Percentiles rank a stretch among this genome's conserved stretches.
Evolutionary conservation across 2,888 invertebrate species (phyloP).

Genomic region (Eueremaeus valkanovi): DNA sequence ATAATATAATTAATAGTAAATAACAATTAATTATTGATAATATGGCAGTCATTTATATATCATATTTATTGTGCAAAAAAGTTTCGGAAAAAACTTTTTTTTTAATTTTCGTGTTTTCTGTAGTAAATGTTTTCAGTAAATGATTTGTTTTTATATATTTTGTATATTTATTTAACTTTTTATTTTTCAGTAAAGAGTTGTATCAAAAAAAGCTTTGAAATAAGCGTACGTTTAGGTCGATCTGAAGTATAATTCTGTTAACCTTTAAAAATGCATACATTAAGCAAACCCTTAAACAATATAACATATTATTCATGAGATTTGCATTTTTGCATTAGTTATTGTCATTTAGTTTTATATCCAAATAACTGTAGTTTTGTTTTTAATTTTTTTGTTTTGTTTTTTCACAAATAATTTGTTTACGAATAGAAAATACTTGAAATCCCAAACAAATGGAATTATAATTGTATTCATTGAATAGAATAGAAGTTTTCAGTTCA

Average conservation of each 20-base stretch:
- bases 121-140: background rate
- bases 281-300: background rate
- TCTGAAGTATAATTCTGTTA: conserved; percentile 2
- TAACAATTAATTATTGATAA: conserved; percentile 11
- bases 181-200: too few relatives aligned
- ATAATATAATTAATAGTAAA: too few relatives aligned
- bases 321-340: conserved; percentile 26
- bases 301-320: background rate
- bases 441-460: conserved; percentile 24
- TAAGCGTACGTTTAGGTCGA: conserved; percentile 26
- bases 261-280: conserved; percentile 30
- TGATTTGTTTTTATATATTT: background rate
- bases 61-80: conserved; percentile 18
- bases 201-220: conserved; percentile 16
- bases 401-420: too few relatives aligned
- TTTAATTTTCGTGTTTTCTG: background rate
- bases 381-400: too few relatives aligned
- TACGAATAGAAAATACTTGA: conserved; percentile 28
- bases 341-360: conserved; percentile 8
- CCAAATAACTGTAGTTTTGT: conserved; percentile 7
- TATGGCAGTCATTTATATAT: conserved; percentile 28
- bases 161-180: background rate
- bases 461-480: conserved; percentile 6
- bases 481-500: background rate
- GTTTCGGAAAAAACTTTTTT: background rate